Evolutionary conservation across 2,888 invertebrate species (phyloP).

Genomic region (Hydraecia micacea): DNA sequence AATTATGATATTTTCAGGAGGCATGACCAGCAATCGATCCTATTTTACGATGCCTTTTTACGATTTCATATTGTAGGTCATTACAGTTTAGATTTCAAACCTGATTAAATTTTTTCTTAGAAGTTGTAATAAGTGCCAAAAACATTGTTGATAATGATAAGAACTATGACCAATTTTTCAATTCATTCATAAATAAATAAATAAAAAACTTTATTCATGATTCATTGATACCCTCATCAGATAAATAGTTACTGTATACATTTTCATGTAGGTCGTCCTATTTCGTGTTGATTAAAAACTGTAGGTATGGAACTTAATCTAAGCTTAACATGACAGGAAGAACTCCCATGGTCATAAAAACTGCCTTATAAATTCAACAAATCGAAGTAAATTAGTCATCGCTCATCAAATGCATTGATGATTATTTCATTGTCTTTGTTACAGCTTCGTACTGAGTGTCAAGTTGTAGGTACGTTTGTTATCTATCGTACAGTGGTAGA

Average conservation of each 20-base stretch:
- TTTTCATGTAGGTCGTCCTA: constrained; percentile 10
- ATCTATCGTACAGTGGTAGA: constrained; percentile 52
- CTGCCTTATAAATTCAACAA: constrained; percentile 1
- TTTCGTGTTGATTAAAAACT: not conserved
- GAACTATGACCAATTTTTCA: constrained; percentile 21
- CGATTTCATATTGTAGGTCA: not conserved
- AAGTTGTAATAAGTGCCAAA: constrained; percentile 12
- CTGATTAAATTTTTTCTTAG: constrained; percentile 11
- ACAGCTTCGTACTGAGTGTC: constrained; percentile 33
- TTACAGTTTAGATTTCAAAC: constrained; percentile 3
- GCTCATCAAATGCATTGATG: constrained; percentile 18
- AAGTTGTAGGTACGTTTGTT: constrained; percentile 47
- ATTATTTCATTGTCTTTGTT: constrained; percentile 40
- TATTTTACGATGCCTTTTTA: not conserved
- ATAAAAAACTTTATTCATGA: too few species aligned
- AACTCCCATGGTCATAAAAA: constrained; percentile 17
- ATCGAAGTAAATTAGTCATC: constrained; percentile 28
- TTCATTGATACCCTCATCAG: constrained; percentile 24
- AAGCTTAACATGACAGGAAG: constrained; percentile 2
- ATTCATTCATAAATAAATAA: too few species aligned
- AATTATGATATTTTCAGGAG: not conserved
- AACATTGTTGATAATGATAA: constrained; percentile 36
- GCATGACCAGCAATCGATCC: too few species aligned
- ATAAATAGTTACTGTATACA: constrained; percentile 22
- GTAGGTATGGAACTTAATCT: not conserved